A percentile compares a stretch with the other conserved stretches of the same genome.
Conservation (phyloP, 2,797 vertebrate species). For the Sandelia bainsii region DNA sequence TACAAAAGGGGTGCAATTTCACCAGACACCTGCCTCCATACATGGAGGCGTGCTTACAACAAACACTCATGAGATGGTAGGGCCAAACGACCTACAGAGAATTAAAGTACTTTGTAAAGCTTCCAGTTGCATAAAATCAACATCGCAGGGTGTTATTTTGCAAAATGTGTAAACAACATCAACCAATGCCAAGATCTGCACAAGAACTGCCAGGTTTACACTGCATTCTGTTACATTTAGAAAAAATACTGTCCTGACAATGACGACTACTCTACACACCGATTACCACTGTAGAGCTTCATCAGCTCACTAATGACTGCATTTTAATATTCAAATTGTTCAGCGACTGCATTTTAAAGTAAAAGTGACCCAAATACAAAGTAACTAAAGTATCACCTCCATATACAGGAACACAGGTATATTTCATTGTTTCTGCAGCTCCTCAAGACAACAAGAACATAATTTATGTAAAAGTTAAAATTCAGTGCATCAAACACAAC, state of each 20-base stretch:
- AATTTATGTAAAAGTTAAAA: constrained; percentile 60
- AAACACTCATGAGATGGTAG: no score
- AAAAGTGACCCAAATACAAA: constrained; percentile 26
- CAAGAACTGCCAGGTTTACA: constrained; percentile 38
- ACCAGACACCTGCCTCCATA: no score
- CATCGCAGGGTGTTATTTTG: background rate
- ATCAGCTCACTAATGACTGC: constrained; percentile 16
- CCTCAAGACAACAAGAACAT: constrained; percentile 43
- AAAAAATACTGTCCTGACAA: constrained; percentile 32
- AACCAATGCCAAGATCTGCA: constrained; percentile 8
- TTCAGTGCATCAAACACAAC: constrained; percentile 64
- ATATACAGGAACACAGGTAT: background rate
- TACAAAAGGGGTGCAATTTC: no score
- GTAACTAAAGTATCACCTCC: constrained; percentile 15
- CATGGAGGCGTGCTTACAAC: no score
- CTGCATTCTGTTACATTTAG: constrained; percentile 30
- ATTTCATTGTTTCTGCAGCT: constrained; percentile 20
- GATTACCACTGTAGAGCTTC: constrained; percentile 5
- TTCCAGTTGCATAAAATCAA: constrained; percentile 36
- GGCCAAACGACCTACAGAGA: no score
- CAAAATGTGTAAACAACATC: constrained; percentile 10
- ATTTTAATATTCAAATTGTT: constrained; percentile 9
- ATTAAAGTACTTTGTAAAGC: background rate
- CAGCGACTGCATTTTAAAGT: constrained; percentile 28
- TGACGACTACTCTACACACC: constrained; percentile 16